These are phyloP conservation scores for Epinephelus malabaricus DNA, from an alignment of 2,797 vertebrate species.

Conservation along the genomic window DNA sequence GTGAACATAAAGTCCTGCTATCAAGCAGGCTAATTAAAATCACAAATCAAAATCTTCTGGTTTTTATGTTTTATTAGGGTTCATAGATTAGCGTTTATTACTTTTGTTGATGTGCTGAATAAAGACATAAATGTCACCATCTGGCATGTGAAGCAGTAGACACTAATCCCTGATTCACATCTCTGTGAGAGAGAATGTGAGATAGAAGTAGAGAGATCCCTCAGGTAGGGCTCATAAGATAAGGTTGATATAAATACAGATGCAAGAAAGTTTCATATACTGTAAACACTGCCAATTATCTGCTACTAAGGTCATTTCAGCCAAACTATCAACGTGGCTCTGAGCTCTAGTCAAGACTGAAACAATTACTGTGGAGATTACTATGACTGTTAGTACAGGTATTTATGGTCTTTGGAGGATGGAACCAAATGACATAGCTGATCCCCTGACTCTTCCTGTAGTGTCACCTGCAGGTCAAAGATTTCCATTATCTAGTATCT, in stretches of 20 bases:
- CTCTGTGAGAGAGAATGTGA: conserved; percentile 9
- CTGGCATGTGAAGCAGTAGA: conserved; percentile 47
- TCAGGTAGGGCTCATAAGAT: conserved; percentile 8
- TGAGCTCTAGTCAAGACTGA: background rate
- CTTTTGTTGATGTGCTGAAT: conserved; percentile 60
- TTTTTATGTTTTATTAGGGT: conserved; percentile 51
- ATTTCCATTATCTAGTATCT: background rate
- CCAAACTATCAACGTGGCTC: background rate
- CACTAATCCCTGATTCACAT: conserved; percentile 30
- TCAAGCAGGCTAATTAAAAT: conserved; percentile 74
- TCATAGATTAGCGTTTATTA: conserved; percentile 55
- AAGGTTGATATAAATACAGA: conserved; percentile 4
- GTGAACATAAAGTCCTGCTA: conserved; percentile 58
- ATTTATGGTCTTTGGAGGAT: background rate
- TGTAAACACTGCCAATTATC: background rate
- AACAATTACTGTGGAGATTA: background rate
- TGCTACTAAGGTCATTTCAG: background rate
- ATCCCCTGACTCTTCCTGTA: background rate
- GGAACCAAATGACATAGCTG: background rate
- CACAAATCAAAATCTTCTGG: conserved; percentile 65
- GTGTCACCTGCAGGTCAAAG: background rate
- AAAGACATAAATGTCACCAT: conserved; percentile 65
- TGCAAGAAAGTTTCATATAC: conserved; percentile 1
- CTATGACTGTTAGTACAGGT: background rate
- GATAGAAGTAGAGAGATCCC: background rate